These are phyloP conservation scores for Megalopta genalis DNA, from an alignment of 1,140 invertebrate species.

Conservation along the genomic window DNA sequence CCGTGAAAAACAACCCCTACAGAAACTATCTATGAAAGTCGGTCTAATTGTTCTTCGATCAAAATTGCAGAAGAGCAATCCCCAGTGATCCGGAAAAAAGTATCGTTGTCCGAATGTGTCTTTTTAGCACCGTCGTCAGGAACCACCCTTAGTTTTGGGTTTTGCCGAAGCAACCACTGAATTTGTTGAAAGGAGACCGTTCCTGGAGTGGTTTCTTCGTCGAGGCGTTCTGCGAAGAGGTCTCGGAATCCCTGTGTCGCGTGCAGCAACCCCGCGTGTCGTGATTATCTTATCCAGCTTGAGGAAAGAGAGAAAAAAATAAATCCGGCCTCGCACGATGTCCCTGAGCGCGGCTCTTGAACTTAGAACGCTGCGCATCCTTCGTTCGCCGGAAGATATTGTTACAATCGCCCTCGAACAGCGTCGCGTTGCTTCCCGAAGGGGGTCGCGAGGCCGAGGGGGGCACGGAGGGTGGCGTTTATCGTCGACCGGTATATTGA, in stretches of 20 bases:
- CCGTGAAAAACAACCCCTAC: not conserved
- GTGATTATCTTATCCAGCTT: constrained; percentile 70
- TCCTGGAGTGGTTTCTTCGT: not conserved
- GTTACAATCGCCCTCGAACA: constrained; percentile 76
- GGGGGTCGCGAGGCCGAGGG: constrained; percentile 35
- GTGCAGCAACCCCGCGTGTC: constrained; percentile 29
- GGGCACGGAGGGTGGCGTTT: constrained; percentile 57
- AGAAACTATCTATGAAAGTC: no score
- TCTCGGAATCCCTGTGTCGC: not conserved
- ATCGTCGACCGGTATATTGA: constrained; percentile 77
- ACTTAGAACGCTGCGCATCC: constrained; percentile 74
- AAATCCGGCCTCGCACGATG: constrained; percentile 66
- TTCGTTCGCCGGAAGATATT: constrained; percentile 74
- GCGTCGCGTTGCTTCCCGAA: constrained; percentile 59
- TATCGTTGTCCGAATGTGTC: not conserved
- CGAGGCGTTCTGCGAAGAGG: not conserved
- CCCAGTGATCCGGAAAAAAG: not conserved
- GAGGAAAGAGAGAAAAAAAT: constrained; percentile 61
- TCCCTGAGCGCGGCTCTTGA: constrained; percentile 80
- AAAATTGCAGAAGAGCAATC: no score
- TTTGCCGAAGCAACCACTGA: not conserved
- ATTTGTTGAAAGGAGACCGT: not conserved
- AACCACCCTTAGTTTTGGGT: not conserved
- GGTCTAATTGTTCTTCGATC: no score
- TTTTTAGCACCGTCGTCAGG: not conserved